Conservation (phyloP, 2,888 invertebrate species). For the Gasteruption jaculator region DNA sequence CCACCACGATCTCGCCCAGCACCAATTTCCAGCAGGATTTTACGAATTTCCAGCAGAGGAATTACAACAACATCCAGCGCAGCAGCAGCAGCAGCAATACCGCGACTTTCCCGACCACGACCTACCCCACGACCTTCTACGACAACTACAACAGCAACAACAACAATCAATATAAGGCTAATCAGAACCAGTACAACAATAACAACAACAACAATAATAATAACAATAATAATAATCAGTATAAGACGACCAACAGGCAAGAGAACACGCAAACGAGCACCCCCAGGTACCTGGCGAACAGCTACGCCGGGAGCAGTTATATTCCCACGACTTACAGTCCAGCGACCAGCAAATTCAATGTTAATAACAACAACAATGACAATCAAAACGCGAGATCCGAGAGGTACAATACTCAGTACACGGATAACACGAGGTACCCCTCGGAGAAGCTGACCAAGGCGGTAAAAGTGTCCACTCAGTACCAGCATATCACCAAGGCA, state of each 20-base stretch:
- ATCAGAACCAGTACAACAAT: slow-evolving; percentile 25
- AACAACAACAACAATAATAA: slow-evolving; percentile 27
- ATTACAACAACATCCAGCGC: slow-evolving; percentile 43
- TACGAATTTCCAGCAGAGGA: slow-evolving; percentile 36
- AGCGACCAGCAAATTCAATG: slow-evolving; percentile 32
- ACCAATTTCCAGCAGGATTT: slow-evolving; percentile 40
- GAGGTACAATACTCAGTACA: slow-evolving; percentile 16
- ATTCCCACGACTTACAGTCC: slow-evolving; percentile 53
- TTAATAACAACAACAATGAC: slow-evolving; percentile 21
- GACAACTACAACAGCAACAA: slow-evolving; percentile 31
- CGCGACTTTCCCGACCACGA: slow-evolving; percentile 32
- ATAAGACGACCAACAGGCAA: slow-evolving; percentile 41
- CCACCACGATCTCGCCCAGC: slow-evolving; percentile 38
- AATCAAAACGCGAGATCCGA: slow-evolving; percentile 23
- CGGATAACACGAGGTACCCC: slow-evolving; percentile 29
- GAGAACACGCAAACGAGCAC: slow-evolving; percentile 40
- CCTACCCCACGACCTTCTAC: slow-evolving; percentile 31
- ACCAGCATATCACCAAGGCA: slow-evolving; percentile 38
- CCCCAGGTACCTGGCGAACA: slow-evolving; percentile 43
- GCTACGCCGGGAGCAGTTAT: slow-evolving; percentile 53
- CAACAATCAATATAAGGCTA: too few species aligned
- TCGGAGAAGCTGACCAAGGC: slow-evolving; percentile 31
- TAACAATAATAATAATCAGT: slow-evolving; percentile 27
- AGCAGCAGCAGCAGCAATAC: slow-evolving; percentile 26
- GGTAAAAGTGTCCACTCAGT: slow-evolving; percentile 32